Base-by-base conservation (phyloP, 2,888 invertebrate genomes). In the Drosophila melanocephala region DNA sequence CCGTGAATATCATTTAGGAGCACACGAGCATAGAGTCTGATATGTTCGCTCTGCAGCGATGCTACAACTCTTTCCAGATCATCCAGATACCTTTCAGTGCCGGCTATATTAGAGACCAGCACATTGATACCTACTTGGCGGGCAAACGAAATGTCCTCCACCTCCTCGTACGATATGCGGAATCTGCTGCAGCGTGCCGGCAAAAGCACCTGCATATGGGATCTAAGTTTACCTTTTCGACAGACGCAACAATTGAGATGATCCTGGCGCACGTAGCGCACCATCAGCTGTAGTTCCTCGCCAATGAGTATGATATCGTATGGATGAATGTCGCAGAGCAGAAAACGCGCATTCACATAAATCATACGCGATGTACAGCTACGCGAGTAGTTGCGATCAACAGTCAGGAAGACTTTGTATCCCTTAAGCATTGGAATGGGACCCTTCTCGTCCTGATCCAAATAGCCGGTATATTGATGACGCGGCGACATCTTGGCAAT, bases 131-230 rank as follows among this genome's bases (percentile, higher is more conserved):
- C 90, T 30, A 88, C 84, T 35, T 90, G 92, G 6, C 87, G 83
- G 26, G 89, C 89, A 66, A 93, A 93, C 0, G 92, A 91, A 5
- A 93, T 64, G 50, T 93, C 92, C 69, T 93, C 93, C 1, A 93
- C 69, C 60, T 93, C 93, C 75, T 93, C 93, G 28, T 89, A 75
- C 2, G 93, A 93, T 5, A 92, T 33, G 5, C 77, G 79, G 64
- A 60, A 77, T 4, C 81, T 85, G 5, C 70, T 19, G 55, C 91
- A 92, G 26, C 81, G 74, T 1, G 71, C 44, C 0, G 93, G 93
- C 16, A 93, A 92, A 4, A 85, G 76, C 5, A 93, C 92, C 0
- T 89, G 89, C 83, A 92, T 76, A 12, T 80, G 81, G 5, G 90
- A 79, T 5, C 16, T 44, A 0, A 93, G 76, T 1, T n/a, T 14